Percentiles rank a stretch among this genome's conserved stretches.
These are phyloP conservation scores for Petrocephalus microphthalmus DNA, from an alignment of 2,113 vertebrate species.

Conservation along the genomic window DNA sequence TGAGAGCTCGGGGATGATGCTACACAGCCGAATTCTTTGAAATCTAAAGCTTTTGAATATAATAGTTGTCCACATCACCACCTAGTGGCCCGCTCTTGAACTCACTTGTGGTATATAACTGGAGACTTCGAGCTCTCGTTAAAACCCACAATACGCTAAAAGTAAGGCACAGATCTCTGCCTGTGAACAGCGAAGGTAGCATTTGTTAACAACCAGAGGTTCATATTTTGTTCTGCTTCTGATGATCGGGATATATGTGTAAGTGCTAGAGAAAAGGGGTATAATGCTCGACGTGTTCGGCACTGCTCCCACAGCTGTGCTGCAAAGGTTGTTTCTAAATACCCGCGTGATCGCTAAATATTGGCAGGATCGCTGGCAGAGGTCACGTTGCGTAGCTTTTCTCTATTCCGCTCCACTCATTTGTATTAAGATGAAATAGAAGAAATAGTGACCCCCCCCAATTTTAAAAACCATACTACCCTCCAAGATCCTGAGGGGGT, in stretches of 20 bases:
- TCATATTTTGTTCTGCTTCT: not conserved
- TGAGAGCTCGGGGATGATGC: not conserved
- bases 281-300: not conserved
- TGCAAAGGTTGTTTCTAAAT: not conserved
- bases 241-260: not conserved
- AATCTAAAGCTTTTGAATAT: not conserved
- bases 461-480: not conserved
- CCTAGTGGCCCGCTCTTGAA: constrained; percentile 57
- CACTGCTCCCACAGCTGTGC: not conserved
- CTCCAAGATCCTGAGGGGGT: not conserved
- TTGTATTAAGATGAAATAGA: not conserved
- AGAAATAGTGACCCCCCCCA: not conserved
- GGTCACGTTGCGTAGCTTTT: not conserved
- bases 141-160: not conserved
- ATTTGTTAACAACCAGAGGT: not conserved
- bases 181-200: not conserved
- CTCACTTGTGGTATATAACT: constrained; percentile 16
- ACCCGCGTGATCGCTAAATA: not conserved
- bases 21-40: not conserved
- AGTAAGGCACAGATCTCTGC: not conserved
- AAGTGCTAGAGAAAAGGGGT: not conserved
- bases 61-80: constrained; percentile 56
- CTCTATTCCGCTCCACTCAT: not conserved
- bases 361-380: not conserved
- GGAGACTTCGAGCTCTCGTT: not conserved